A percentile compares a stretch with the other conserved stretches of the same genome.
Conservation (phyloP, 2,113 vertebrate species). For the Misgurnus anguillicaudatus region DNA sequence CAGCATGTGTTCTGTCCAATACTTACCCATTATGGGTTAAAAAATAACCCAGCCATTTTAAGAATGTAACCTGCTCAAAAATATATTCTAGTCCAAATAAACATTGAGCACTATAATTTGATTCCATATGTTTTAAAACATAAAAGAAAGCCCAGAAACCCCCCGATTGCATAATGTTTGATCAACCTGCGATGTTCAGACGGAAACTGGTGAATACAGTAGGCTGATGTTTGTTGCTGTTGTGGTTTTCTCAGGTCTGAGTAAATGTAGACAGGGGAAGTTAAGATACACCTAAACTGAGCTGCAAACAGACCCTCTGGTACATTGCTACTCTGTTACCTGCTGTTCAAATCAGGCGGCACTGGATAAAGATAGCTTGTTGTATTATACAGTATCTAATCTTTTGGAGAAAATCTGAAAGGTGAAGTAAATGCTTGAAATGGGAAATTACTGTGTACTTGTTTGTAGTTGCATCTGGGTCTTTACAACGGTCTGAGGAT, state of each 20-base stretch:
- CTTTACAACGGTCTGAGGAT: constrained; percentile 13
- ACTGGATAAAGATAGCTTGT: not conserved
- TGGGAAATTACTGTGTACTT: constrained; percentile 14
- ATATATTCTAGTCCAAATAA: not conserved
- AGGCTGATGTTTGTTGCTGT: not conserved
- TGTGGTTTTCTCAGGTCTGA: constrained; percentile 25
- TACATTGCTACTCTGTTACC: not conserved
- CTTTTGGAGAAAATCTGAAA: not conserved
- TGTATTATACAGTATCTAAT: not conserved
- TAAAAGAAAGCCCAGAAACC: not conserved
- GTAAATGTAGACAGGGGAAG: not conserved
- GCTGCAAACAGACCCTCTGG: not conserved
- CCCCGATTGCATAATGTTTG: not conserved
- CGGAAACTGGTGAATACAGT: not conserved
- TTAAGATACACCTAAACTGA: not conserved
- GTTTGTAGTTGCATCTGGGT: not conserved
- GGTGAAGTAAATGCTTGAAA: not conserved
- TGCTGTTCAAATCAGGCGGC: not conserved
- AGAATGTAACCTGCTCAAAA: not conserved
- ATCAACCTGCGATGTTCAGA: constrained; percentile 3
- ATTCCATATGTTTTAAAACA: not conserved
- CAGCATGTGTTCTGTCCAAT: too few species aligned
- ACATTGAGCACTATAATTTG: not conserved
- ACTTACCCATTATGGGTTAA: too few species aligned
- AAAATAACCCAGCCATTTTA: too few species aligned